phyloP scores from a whole-genome alignment of 2,888 invertebrate genomes.

The Himalopsyche tibetana region DNA sequence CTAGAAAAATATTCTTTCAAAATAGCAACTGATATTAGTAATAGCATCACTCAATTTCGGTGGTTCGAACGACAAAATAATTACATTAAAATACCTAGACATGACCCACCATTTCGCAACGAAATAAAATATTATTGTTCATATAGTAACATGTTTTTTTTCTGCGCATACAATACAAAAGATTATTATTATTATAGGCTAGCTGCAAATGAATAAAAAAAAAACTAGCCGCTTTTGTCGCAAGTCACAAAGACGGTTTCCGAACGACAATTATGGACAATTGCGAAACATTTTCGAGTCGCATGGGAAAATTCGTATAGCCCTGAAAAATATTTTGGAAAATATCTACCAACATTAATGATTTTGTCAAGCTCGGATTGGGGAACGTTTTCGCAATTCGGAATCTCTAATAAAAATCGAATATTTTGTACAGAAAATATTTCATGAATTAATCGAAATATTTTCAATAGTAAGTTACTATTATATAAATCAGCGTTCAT shows the following conservation, averaged over 20 bases:
- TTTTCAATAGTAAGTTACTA: too few relatives aligned
- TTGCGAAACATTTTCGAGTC: background rate
- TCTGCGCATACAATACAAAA: background rate
- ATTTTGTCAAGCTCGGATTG: too few relatives aligned
- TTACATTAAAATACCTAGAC: background rate
- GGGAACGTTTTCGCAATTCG: too few relatives aligned
- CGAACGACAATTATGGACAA: conserved; percentile 16
- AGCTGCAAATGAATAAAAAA: background rate
- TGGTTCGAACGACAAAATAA: background rate
- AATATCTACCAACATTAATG: background rate
- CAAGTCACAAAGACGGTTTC: background rate
- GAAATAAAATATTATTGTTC: background rate
- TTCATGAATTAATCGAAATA: too few relatives aligned
- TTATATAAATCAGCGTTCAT: too few relatives aligned
- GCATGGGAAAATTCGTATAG: conserved; percentile 4
- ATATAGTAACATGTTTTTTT: background rate
- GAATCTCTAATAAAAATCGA: too few relatives aligned
- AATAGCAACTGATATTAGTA: too few relatives aligned
- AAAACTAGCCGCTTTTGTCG: background rate
- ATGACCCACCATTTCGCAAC: background rate
- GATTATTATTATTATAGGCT: conserved; percentile 5
- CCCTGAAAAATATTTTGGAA: conserved; percentile 18
- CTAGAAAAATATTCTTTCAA: too few relatives aligned
- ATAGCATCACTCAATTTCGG: background rate
- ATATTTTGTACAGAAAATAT: too few relatives aligned